phyloP scores from a whole-genome alignment of 2,113 vertebrate species.

The Neogobius melanostomus region DNA sequence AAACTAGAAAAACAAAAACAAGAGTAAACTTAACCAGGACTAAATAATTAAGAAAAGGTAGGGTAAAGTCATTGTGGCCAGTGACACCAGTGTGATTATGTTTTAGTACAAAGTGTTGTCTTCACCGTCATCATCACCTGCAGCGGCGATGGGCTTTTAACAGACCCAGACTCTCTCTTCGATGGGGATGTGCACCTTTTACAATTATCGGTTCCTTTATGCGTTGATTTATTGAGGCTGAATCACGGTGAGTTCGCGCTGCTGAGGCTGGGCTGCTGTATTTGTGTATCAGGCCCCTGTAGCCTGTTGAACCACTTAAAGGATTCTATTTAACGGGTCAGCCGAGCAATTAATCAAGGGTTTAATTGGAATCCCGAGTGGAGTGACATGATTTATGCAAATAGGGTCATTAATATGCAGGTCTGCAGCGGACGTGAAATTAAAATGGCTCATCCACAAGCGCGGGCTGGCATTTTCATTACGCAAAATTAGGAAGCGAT shows the following conservation, averaged over 20 bases:
- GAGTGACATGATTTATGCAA: constrained; percentile 80
- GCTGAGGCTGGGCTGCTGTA: background rate
- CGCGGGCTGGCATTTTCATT: constrained; percentile 69
- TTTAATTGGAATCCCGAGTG: constrained; percentile 77
- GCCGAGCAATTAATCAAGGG: constrained; percentile 77
- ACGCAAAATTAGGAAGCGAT: constrained; percentile 70
- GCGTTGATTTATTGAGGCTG: constrained; percentile 50
- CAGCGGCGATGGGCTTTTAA: constrained; percentile 15
- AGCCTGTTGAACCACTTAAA: constrained; percentile 79
- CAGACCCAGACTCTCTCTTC: constrained; percentile 35
- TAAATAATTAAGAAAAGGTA: background rate
- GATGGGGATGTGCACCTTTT: constrained; percentile 44
- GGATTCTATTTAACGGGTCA: constrained; percentile 78
- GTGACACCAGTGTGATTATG: constrained; percentile 28
- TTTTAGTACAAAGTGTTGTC: constrained; percentile 14
- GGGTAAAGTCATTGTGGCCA: background rate
- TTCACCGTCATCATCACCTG: constrained; percentile 10
- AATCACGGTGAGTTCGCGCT: constrained; percentile 36
- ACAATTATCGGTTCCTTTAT: constrained; percentile 50
- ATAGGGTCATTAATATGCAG: constrained; percentile 78
- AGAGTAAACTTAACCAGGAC: background rate
- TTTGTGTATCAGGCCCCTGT: constrained; percentile 64
- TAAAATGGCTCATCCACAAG: constrained; percentile 70
- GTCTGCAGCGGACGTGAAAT: constrained; percentile 67
- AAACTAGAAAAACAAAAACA: no score